Conservation (phyloP, 1,140 invertebrate genomes). For the Diplogasteroides magnus region DNA sequence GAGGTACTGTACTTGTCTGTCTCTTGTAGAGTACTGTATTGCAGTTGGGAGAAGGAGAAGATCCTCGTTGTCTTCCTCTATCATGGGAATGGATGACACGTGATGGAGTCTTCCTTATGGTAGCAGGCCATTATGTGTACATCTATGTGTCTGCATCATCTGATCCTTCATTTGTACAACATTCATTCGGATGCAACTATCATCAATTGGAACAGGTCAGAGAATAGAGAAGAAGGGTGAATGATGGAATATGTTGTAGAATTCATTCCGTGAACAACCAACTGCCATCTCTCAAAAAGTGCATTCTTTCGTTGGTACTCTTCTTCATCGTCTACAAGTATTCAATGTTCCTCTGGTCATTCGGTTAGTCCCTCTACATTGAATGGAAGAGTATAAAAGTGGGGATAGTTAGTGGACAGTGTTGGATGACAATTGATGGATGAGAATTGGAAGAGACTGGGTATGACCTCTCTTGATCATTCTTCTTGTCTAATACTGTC, state of each 20-base stretch:
- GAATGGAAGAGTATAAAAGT: no score
- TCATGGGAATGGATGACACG: slow-evolving; percentile 72
- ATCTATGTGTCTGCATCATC: slow-evolving; percentile 80
- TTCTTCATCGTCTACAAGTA: no score
- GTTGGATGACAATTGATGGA: background rate
- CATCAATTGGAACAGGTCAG: slow-evolving; percentile 16
- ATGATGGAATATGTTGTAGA: no score
- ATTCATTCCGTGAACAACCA: no score
- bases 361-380: no score
- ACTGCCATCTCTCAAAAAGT: no score
- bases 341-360: no score
- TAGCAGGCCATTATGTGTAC: slow-evolving; percentile 75
- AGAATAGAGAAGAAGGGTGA: no score
- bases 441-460: background rate
- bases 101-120: slow-evolving; percentile 83
- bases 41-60: slow-evolving; percentile 16
- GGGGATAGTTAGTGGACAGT: no score
- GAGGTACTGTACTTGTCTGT: slow-evolving; percentile 57
- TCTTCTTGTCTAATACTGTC: background rate
- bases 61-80: slow-evolving; percentile 62
- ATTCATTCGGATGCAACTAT: slow-evolving; percentile 21
- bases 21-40: slow-evolving; percentile 14
- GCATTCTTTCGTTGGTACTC: no score
- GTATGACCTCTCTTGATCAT: background rate
- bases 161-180: slow-evolving; percentile 57